These are phyloP conservation scores for Otolemur garnettii DNA, from an alignment of 2,113 vertebrate species.

Conservation along the genomic window DNA sequence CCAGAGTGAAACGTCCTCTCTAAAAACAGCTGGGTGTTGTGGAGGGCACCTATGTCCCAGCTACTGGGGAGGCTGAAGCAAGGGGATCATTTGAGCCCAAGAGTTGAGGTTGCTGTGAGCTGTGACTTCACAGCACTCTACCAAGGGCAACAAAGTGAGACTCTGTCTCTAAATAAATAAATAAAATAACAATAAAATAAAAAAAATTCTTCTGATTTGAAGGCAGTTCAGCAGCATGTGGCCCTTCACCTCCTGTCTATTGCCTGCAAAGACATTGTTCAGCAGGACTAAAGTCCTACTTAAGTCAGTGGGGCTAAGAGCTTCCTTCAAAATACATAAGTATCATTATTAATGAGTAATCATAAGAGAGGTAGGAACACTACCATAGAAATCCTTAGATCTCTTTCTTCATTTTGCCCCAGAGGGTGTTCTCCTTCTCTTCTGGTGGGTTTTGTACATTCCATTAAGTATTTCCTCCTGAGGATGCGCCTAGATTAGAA, in stretches of 20 bases:
- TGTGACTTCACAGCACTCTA: too few species aligned
- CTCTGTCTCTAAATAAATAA: too few species aligned
- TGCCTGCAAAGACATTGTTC: conserved; percentile 32
- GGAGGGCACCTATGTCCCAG: too few species aligned
- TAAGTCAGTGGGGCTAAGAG: conserved; percentile 1
- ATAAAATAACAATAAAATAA: too few species aligned
- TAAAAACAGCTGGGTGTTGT: too few species aligned
- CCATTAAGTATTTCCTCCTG: conserved; percentile 58
- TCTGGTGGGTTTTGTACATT: conserved; percentile 43
- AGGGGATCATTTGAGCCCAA: too few species aligned
- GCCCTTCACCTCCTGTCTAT: conserved; percentile 39
- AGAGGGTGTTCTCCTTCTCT: conserved; percentile 40
- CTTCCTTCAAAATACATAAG: conserved; percentile 43
- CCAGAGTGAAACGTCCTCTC: too few species aligned
- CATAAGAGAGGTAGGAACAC: conserved; percentile 55
- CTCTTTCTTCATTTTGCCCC: conserved; percentile 60
- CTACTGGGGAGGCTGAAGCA: too few species aligned
- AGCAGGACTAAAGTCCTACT: conserved; percentile 28
- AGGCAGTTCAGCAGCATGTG: not conserved
- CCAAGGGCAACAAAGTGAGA: too few species aligned
- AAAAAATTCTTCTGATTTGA: not conserved
- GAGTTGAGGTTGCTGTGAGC: too few species aligned
- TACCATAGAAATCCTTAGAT: not conserved
- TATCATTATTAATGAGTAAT: conserved; percentile 56
- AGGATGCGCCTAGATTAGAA: conserved; percentile 57